Conservation (phyloP, 2,888 invertebrate genomes). For the Baronia brevicornis region DNA sequence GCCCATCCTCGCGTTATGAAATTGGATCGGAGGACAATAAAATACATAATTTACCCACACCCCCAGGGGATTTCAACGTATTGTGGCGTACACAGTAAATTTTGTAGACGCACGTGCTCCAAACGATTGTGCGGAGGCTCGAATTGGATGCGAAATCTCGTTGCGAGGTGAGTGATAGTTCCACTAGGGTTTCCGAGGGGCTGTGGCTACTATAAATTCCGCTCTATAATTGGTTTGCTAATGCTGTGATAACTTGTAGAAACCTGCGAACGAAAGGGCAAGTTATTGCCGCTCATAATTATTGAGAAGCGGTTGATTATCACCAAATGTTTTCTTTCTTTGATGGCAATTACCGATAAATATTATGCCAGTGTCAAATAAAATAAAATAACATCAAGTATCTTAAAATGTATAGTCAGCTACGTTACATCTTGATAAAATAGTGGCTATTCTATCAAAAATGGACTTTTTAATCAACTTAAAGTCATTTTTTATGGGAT, state of each 20-base stretch:
- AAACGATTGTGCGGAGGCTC: slow-evolving; percentile 23
- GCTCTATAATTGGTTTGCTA: slow-evolving; percentile 6
- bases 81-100: slow-evolving; percentile 29
- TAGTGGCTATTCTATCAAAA: too few relatives aligned
- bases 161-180: slow-evolving; percentile 20
- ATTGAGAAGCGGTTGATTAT: too few relatives aligned
- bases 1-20: slow-evolving; percentile 29
- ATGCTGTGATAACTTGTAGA: slow-evolving; percentile 10
- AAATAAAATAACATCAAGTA: too few relatives aligned
- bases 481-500: too few relatives aligned
- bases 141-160: slow-evolving; percentile 17
- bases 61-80: slow-evolving; percentile 24
- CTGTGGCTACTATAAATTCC: slow-evolving; percentile 6
- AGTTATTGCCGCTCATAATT: too few relatives aligned
- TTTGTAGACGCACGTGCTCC: slow-evolving; percentile 30
- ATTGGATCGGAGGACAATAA: slow-evolving; percentile 33
- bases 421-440: too few relatives aligned
- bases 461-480: too few relatives aligned
- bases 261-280: neutral
- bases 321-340: too few relatives aligned
- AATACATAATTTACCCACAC: slow-evolving; percentile 32
- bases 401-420: too few relatives aligned
- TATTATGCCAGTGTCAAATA: too few relatives aligned
- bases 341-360: too few relatives aligned
- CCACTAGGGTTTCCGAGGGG: slow-evolving; percentile 10